Evolutionary conservation across 2,113 vertebrate genomes (phyloP), one percentile per base, ranked within the genome.

Genomic region (Etia nguti): DNA sequence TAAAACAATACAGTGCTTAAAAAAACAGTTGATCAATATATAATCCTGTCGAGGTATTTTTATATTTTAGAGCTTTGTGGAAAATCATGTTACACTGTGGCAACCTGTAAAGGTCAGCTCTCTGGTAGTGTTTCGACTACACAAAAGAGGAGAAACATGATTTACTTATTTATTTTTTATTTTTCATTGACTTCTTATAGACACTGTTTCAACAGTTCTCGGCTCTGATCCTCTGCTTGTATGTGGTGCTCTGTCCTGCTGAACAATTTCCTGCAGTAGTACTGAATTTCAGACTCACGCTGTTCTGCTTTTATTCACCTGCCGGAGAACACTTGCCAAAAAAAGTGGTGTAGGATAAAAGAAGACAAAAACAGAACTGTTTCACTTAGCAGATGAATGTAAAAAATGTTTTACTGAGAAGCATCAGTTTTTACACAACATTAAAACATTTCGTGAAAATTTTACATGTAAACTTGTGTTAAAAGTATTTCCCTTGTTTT

Each of bases 61-160:
- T 36, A 55, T 68, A 56, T 83, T 65, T 55, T 57, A 41, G 34
- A 38, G 34, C 34, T 60, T 8, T 10, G 31, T 7, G 6, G 70
- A 50, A 11, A 86, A 68, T 24, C 6, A 11, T 56, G 34, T 62
- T 82, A 12, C 36, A 9, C 15, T 75, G 15, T 12, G 26, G 5
- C 24, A 6, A 77, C 57, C 24, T 15, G 11, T 82, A 84, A 91
- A 77, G 79, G 70, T 85, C 86, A 86, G 11, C 46, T 82, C 43
- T 54, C 59, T 81, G 56, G 15, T 55, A 65, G 81, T 84, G 31
- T 82, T 88, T 88, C 26, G 12, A 43, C 26, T 46, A 24, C 36
- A 59, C 43, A 50, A 77, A 50, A 12, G n/a, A 54, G 34, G 54
- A 38, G 22, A 29, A 81, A 31, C 24, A 29, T 1, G 31, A 60